Evolutionary conservation across 2,113 vertebrate genomes (phyloP).

Genomic region (Tonatia bakeri): DNA sequence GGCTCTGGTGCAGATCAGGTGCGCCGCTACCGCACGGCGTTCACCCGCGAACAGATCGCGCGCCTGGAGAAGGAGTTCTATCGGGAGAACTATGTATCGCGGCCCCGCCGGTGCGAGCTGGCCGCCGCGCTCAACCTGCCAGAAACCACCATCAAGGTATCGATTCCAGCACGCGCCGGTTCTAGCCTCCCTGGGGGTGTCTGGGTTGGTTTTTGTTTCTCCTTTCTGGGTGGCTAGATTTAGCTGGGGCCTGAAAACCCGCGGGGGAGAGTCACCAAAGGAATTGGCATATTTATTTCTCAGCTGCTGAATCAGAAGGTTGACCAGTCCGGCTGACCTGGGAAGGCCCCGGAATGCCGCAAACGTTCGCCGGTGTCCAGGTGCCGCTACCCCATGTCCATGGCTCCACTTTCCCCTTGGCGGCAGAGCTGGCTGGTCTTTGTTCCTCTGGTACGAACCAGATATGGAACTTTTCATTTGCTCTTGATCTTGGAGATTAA

Average conservation of each 20-base stretch:
- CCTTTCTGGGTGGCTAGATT: neutral
- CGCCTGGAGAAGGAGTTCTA: constrained; percentile 94
- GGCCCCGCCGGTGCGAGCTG: constrained; percentile 95
- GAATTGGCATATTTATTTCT: constrained; percentile 11
- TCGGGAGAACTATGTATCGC: constrained; percentile 93
- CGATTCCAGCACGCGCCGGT: neutral
- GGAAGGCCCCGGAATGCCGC: neutral
- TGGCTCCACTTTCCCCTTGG: neutral
- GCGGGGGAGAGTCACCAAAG: neutral
- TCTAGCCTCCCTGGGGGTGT: neutral
- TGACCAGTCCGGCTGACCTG: neutral
- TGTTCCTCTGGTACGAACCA: constrained; percentile 43
- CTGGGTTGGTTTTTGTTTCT: neutral
- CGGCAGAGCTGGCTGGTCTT: constrained; percentile 11
- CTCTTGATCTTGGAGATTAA: constrained; percentile 28
- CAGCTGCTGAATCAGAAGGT: neutral
- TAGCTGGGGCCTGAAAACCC: neutral
- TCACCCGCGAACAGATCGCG: constrained; percentile 92
- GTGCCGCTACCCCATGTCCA: neutral
- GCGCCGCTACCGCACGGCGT: constrained; percentile 91
- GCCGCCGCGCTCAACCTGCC: constrained; percentile 96
- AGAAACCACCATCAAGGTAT: constrained; percentile 98
- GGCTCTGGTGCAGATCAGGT: constrained; percentile 90
- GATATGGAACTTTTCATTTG: constrained; percentile 57
- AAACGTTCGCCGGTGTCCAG: neutral